A percentile compares a stretch with the other conserved stretches of the same genome.
Evolutionary conservation across 1,140 invertebrate species (phyloP).

Genomic region (Pseudomyrmex pallidus): DNA sequence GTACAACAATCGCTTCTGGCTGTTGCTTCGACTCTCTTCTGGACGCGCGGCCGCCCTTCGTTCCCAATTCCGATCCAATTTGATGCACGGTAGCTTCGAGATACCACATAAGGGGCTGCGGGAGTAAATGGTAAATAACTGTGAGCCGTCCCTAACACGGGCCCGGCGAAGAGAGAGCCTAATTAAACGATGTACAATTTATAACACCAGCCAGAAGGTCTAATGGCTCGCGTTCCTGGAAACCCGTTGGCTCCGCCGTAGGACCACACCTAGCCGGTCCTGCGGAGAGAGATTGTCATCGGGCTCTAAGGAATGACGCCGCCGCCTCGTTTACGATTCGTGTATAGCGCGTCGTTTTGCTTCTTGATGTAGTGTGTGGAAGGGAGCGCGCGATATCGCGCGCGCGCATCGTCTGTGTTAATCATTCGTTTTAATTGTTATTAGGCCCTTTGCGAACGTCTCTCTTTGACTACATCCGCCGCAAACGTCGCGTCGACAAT

Average conservation of each 20-base stretch:
- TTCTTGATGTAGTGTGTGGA: conserved; percentile 20
- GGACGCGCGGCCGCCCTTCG: conserved; percentile 19
- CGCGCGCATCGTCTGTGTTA: conserved; percentile 42
- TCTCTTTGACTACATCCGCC: not conserved
- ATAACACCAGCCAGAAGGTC: conserved; percentile 85
- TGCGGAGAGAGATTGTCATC: conserved; percentile 77
- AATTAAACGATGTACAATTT: conserved; percentile 86
- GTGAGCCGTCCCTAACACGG: conserved; percentile 74
- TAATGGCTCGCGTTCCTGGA: conserved; percentile 85
- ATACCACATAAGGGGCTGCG: conserved; percentile 69
- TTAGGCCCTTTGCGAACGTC: not conserved
- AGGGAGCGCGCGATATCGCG: conserved; percentile 29
- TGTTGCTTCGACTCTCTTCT: not conserved
- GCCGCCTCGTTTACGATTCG: conserved; percentile 55
- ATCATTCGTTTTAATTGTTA: conserved; percentile 36
- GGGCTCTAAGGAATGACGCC: conserved; percentile 73
- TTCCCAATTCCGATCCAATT: conserved; percentile 80
- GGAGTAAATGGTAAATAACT: conserved; percentile 83
- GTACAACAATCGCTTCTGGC: conserved; percentile 36
- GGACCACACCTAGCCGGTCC: conserved; percentile 84
- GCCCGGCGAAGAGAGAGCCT: conserved; percentile 78
- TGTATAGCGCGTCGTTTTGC: conserved; percentile 20
- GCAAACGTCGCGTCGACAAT: not conserved
- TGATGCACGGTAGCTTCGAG: conserved; percentile 81
- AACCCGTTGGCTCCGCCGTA: conserved; percentile 80